Conservation (phyloP, 2,888 invertebrate genomes). For the Acanthoscelides obtectus region DNA sequence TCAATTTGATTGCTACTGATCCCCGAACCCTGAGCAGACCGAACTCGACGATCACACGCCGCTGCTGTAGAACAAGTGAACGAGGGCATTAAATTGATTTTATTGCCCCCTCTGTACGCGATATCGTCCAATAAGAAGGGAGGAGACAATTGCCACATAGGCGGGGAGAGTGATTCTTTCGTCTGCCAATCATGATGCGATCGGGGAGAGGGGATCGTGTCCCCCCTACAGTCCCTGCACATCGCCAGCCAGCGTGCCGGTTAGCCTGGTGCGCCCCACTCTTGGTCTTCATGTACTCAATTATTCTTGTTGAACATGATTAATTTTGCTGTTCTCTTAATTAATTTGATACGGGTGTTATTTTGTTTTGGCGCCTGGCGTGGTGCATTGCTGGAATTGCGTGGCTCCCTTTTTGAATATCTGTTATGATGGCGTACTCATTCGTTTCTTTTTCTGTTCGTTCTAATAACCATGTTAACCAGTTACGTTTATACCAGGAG, state of each 20-base stretch:
- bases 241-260: neutral
- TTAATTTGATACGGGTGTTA: conserved; percentile 34
- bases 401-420: conserved; percentile 11
- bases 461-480: too few species aligned
- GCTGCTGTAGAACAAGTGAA: conserved; percentile 25
- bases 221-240: conserved; percentile 2
- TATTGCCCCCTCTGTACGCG: conserved; percentile 43
- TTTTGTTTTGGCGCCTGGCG: conserved; percentile 5
- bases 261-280: neutral
- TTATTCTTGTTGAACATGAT: conserved; percentile 41
- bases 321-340: conserved; percentile 41
- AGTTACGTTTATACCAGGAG: too few species aligned
- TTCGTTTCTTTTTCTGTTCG: too few species aligned
- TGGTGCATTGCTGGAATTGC: conserved; percentile 8
- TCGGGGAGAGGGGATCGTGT: conserved; percentile 22
- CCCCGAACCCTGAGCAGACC: too few species aligned
- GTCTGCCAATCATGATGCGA: conserved; percentile 41
- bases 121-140: conserved; percentile 41
- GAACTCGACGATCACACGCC: neutral
- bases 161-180: conserved; percentile 41
- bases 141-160: conserved; percentile 39
- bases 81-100: conserved; percentile 50
- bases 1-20: too few species aligned
- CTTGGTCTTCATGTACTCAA: conserved; percentile 21
- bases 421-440: neutral